Evolutionary conservation across 2,888 invertebrate species (phyloP).

Genomic region (Temnothorax rugatulus): DNA sequence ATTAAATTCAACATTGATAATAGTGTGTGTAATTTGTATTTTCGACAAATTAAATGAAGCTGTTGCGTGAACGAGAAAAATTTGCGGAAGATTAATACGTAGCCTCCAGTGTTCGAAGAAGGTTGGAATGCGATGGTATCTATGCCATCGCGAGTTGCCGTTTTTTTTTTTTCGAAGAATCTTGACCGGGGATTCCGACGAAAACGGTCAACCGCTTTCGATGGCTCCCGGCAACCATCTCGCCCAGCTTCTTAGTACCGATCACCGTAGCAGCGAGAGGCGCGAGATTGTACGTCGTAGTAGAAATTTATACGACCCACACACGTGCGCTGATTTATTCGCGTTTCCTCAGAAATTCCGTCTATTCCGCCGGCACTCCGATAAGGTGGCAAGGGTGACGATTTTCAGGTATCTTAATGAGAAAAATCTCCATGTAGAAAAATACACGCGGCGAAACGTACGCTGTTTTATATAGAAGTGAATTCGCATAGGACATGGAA

Average conservation of each 20-base stretch:
- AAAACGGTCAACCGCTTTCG: conserved; percentile 7
- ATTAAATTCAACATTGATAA: neutral
- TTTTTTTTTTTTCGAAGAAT: conserved; percentile 34
- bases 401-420: neutral
- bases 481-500: neutral
- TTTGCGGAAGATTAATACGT: neutral
- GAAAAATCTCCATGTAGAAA: neutral
- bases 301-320: conserved; percentile 21
- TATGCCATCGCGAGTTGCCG: neutral
- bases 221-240: conserved; percentile 18
- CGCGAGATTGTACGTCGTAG: neutral
- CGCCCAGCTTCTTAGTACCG: conserved; percentile 1
- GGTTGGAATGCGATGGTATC: neutral
- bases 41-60: neutral
- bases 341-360: neutral
- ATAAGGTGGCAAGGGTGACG: neutral
- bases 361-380: neutral
- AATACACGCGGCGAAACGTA: neutral
- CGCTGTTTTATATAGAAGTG: neutral
- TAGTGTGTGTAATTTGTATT: neutral
- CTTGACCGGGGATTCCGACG: conserved; percentile 14
- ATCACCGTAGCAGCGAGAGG: neutral
- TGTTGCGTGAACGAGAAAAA: neutral
- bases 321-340: conserved; percentile 7
- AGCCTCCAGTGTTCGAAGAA: neutral